Conservation (phyloP, 2,113 vertebrate genomes). For the Felis chaus region DNA sequence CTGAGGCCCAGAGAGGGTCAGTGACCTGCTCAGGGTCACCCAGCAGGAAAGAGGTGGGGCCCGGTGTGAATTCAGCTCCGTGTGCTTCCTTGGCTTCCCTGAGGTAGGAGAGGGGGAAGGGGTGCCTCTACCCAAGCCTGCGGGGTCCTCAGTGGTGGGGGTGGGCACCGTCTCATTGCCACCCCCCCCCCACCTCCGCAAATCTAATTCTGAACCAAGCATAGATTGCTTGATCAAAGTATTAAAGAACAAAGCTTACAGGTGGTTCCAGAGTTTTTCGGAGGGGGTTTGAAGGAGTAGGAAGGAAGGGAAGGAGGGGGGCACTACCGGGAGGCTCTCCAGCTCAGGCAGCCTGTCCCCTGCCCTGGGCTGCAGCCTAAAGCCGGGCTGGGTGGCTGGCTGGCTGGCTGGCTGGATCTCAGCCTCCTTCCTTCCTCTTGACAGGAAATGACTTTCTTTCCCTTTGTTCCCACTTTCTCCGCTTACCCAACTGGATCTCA, state of each 20-base stretch:
- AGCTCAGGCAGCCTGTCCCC: neutral
- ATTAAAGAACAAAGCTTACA: neutral
- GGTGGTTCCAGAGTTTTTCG: neutral
- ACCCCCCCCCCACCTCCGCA: neutral
- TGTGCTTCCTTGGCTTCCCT: neutral
- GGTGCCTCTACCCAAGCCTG: neutral
- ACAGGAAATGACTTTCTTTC: slow-evolving; percentile 78
- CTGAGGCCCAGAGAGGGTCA: slow-evolving; percentile 35
- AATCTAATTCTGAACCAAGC: neutral
- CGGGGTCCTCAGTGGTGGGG: neutral
- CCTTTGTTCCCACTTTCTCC: slow-evolving; percentile 80
- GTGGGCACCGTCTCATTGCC: neutral
- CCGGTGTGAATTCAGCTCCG: neutral
- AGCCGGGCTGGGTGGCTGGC: neutral
- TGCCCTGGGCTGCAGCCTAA: neutral
- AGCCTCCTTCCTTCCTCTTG: slow-evolving; percentile 76
- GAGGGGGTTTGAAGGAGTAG: neutral
- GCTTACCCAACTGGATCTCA: slow-evolving; percentile 52
- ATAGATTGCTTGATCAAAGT: neutral
- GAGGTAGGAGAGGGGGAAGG: neutral
- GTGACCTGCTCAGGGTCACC: neutral
- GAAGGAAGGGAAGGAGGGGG: neutral
- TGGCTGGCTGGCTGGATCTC: slow-evolving; percentile 36
- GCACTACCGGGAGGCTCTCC: too few species aligned
- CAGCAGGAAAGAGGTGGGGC: neutral